phyloP scores from a whole-genome alignment of 2,113 vertebrate genomes.

The Muntiacus reevesi region DNA sequence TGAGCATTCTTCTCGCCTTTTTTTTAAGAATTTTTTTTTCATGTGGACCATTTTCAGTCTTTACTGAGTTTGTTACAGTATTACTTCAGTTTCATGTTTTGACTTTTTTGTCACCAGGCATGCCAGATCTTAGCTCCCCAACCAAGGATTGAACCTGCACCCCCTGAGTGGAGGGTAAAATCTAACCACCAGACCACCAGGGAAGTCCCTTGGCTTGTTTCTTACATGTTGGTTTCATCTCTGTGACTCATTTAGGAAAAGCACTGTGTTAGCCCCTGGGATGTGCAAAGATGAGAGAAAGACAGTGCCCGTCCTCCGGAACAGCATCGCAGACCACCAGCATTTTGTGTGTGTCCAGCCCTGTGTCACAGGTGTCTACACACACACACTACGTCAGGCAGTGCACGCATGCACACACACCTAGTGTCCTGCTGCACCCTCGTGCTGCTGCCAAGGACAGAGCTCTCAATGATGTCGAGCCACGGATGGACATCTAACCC shows the following conservation, averaged over 20 bases:
- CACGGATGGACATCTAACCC: not conserved
- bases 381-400: no score
- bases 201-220: not conserved
- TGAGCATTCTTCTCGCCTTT: not conserved
- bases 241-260: not conserved
- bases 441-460: not conserved
- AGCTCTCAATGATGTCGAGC: not conserved
- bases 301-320: not conserved
- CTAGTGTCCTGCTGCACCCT: not conserved
- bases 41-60: not conserved
- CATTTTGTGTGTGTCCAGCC: no score
- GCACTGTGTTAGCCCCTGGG: not conserved
- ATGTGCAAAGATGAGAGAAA: not conserved
- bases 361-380: not conserved
- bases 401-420: no score
- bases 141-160: not conserved
- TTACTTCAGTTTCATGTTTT: not conserved
- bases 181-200: not conserved
- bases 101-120: not conserved
- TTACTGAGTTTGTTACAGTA: not conserved
- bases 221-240: not conserved
- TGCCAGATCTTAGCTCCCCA: fast-evolving
- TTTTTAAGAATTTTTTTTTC: not conserved
- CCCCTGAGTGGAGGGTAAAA: not conserved
- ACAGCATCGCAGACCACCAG: not conserved